Conservation (phyloP, 2,797 vertebrate genomes). For the Delichon dasypus region DNA sequence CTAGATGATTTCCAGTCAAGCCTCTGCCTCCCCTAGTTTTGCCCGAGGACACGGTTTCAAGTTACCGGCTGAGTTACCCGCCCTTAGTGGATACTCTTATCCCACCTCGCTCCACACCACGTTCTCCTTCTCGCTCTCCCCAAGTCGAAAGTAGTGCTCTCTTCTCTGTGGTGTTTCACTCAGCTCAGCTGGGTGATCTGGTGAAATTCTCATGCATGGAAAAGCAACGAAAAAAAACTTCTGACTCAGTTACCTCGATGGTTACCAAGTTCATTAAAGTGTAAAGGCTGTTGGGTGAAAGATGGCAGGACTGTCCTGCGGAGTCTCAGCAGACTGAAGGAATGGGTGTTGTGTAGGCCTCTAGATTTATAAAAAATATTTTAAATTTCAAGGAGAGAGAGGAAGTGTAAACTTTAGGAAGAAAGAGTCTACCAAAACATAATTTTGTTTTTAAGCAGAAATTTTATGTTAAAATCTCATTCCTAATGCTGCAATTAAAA, state of each 20-base stretch:
- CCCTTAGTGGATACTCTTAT: accelerated
- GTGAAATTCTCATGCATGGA: neutral
- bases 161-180: accelerated
- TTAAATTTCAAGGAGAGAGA: neutral
- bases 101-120: neutral
- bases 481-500: neutral
- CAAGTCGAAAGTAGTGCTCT: accelerated
- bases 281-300: neutral
- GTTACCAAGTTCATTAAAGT: neutral
- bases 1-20: neutral
- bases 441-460: neutral
- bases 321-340: neutral
- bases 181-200: neutral
- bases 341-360: accelerated
- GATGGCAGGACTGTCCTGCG: too few species aligned
- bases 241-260: neutral
- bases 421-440: neutral
- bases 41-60: accelerated
- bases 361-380: neutral
- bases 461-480: neutral
- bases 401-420: neutral
- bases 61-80: neutral
- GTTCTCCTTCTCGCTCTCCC: neutral
- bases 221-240: neutral
- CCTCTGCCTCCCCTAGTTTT: neutral